Percentiles rank a stretch among this genome's conserved stretches.
phyloP scores from a whole-genome alignment of 2,888 invertebrate genomes.

The Scaptomyza caliginosa region DNA sequence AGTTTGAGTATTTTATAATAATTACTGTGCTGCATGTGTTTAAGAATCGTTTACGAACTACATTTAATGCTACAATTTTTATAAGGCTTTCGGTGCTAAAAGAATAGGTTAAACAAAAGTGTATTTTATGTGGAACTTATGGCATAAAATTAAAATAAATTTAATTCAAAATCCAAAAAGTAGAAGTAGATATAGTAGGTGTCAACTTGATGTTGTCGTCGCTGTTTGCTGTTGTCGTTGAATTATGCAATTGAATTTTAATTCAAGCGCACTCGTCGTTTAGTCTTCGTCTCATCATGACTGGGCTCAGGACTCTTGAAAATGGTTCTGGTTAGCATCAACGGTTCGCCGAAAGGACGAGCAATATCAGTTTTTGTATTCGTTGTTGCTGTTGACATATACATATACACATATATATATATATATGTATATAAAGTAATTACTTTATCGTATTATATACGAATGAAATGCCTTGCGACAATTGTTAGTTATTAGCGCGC shows the following conservation, averaged over 20 bases:
- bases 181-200: slow-evolving; percentile 7
- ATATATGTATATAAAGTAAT: slow-evolving; percentile 14
- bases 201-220: slow-evolving; percentile 32
- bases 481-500: slow-evolving; percentile 29
- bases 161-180: slow-evolving; percentile 18
- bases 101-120: not conserved
- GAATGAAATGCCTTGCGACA: slow-evolving; percentile 1
- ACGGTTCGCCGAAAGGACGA: slow-evolving; percentile 91
- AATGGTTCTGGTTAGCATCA: slow-evolving; percentile 86
- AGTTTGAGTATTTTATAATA: slow-evolving; percentile 66
- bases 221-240: not conserved
- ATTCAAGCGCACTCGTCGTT: slow-evolving; percentile 54
- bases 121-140: slow-evolving; percentile 9
- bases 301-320: slow-evolving; percentile 47
- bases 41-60: slow-evolving; percentile 26
- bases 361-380: slow-evolving; percentile 83
- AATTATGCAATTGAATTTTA: slow-evolving; percentile 21
- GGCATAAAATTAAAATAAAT: slow-evolving; percentile 30
- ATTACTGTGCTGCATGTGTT: slow-evolving; percentile 66
- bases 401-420: slow-evolving; percentile 11
- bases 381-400: slow-evolving; percentile 42
- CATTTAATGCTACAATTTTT: slow-evolving; percentile 37
- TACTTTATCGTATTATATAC: slow-evolving; percentile 1
- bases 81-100: slow-evolving; percentile 33
- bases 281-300: slow-evolving; percentile 52